Base-by-base conservation (phyloP, 2,888 invertebrate species). In the Lasiommata megera region DNA sequence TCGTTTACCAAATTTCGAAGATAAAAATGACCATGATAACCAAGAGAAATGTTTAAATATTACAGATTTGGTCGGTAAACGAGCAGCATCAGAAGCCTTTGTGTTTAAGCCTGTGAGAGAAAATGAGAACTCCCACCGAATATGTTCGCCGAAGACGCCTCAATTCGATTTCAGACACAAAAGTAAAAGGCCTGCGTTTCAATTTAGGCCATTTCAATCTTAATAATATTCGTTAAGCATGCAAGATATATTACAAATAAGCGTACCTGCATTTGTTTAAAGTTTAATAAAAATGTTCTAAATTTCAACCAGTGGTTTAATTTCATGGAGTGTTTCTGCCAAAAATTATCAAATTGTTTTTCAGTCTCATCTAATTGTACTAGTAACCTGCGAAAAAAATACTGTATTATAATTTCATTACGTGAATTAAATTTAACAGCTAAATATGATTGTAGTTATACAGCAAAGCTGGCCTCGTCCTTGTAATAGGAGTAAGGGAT, bases 341-440 rank as follows among this genome's bases (percentile, higher is more conserved):
- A 99, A 88, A 98, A 98, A 70, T 95, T 95, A 82, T 98, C 97
- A 84, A 99, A 98, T 65, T 97, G 96, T 72, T 94, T 93, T 86
- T 97, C 97, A 67, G 98, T 98, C 92, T 98, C 98, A 82, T 98
- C 98, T 76, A 98, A 90, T 90, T 98, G 98, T 58, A 97, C 95
- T 69, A 98, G 89, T 76, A 98, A 93, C 84, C 98, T 96, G 88
- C 69, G 92, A 80, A 6, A 12, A 50, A 3, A 38, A 29, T 16
- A 11, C 6, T 31, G 9, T 31, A 6, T 9, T 9, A n/a, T n/a
- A n/a, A n/a, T n/a, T n/a, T n/a, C n/a, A n/a, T n/a, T n/a, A n/a
- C n/a, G n/a, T n/a, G n/a, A n/a, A n/a, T n/a, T n/a, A n/a, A n/a
- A n/a, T n/a, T n/a, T n/a, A n/a, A n/a, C n/a, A n/a, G n/a, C n/a